Conservation (phyloP, 2,888 invertebrate species). For the Amblyteles armatorius region DNA sequence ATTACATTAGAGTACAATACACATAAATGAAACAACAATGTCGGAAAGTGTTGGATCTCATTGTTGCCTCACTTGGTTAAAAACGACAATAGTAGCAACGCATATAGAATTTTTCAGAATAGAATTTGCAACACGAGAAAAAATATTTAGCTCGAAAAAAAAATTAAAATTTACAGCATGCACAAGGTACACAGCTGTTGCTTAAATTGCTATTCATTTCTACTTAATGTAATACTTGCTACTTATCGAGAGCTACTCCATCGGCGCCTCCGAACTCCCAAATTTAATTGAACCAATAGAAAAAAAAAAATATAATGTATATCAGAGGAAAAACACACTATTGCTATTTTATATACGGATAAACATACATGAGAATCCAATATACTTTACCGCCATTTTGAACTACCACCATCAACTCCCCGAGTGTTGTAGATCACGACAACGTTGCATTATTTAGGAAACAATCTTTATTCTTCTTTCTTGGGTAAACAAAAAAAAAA, state of each 20-base stretch:
- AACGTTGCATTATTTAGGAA: constrained; percentile 46
- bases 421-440: constrained; percentile 74
- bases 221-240: constrained; percentile 24
- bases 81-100: constrained; percentile 1
- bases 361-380: constrained; percentile 69
- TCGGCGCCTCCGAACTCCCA: constrained; percentile 68
- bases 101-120: constrained; percentile 2
- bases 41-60: constrained; percentile 65
- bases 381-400: constrained; percentile 84
- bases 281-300: constrained; percentile 42
- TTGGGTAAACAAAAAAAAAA: constrained; percentile 34
- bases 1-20: constrained; percentile 13
- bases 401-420: constrained; percentile 84
- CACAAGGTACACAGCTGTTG: constrained; percentile 34
- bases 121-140: constrained; percentile 17
- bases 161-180: constrained; percentile 41
- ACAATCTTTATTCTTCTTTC: constrained; percentile 35
- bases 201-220: constrained; percentile 49
- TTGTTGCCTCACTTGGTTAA: constrained; percentile 47
- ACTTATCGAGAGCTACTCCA: constrained; percentile 62
- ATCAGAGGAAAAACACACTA: constrained; percentile 61
- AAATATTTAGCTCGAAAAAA: constrained; percentile 11
- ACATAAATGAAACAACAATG: constrained; percentile 41
- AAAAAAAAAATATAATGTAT: constrained; percentile 32
- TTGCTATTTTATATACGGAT: constrained; percentile 68